Conservation (phyloP, 2,797 vertebrate genomes). For the Amblyraja radiata region DNA sequence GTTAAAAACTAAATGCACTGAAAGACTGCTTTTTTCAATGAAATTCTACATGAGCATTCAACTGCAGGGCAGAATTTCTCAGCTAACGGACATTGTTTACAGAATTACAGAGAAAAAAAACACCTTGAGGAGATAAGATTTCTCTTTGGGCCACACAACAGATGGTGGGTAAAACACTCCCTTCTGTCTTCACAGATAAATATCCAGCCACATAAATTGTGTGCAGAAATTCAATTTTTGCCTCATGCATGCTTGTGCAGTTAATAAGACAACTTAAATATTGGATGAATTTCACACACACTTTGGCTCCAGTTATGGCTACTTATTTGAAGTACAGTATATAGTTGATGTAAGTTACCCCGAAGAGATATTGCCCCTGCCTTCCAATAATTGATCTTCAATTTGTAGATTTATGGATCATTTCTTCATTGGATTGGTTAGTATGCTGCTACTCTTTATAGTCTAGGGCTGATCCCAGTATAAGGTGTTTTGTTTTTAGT, state of each 20-base stretch:
- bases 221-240: neutral
- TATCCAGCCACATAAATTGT: neutral
- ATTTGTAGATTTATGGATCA: neutral
- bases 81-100: neutral
- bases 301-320: neutral
- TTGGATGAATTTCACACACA: neutral
- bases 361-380: neutral
- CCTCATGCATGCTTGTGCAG: neutral
- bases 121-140: neutral
- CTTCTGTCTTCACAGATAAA: constrained; percentile 17
- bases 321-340: neutral
- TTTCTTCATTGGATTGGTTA: neutral
- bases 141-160: constrained; percentile 9
- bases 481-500: neutral
- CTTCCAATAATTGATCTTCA: neutral
- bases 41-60: too few relatives aligned
- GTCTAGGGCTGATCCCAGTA: neutral
- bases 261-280: neutral
- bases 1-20: too few relatives aligned
- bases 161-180: neutral
- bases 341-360: neutral
- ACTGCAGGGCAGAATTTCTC: too few relatives aligned
- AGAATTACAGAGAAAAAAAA: neutral
- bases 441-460: neutral
- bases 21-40: too few relatives aligned